Conservation (phyloP, 2,888 invertebrate genomes). For the Iselma pallidipennis region DNA sequence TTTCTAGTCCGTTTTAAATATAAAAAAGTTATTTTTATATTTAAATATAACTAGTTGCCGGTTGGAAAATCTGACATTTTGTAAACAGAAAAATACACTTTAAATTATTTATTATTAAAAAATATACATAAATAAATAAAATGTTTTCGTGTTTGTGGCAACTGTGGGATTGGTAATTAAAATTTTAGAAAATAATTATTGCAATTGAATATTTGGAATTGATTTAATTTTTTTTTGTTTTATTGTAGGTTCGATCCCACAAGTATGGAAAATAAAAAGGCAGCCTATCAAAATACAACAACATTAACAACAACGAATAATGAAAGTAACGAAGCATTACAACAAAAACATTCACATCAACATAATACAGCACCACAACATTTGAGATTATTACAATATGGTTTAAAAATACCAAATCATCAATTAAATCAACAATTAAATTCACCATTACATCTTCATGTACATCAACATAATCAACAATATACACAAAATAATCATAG, state of each 20-base stretch:
- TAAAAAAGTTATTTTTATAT: slow-evolving; percentile 28
- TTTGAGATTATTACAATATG: slow-evolving; percentile 61
- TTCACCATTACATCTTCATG: slow-evolving; percentile 52
- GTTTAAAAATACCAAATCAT: slow-evolving; percentile 62
- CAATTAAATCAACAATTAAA: slow-evolving; percentile 56
- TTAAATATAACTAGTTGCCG: slow-evolving; percentile 11
- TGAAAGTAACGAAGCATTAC: slow-evolving; percentile 43
- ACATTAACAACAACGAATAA: slow-evolving; percentile 31
- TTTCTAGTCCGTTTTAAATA: slow-evolving; percentile 26
- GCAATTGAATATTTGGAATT: slow-evolving; percentile 7
- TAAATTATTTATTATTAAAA: slow-evolving; percentile 16
- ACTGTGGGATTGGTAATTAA: slow-evolving; percentile 59
- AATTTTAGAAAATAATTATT: slow-evolving; percentile 4
- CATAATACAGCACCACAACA: slow-evolving; percentile 62
- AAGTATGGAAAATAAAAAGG: slow-evolving; percentile 54
- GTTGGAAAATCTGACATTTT: slow-evolving; percentile 22
- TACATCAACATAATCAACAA: slow-evolving; percentile 49
- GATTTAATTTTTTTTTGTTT: slow-evolving; percentile 25
- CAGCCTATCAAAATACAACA: slow-evolving; percentile 41
- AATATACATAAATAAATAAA: slow-evolving; percentile 35
- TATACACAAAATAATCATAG: slow-evolving; percentile 35
- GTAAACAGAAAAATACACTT: slow-evolving; percentile 21
- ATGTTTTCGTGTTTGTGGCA: slow-evolving; percentile 69
- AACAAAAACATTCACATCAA: slow-evolving; percentile 62
- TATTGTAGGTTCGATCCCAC: slow-evolving; percentile 51